These are phyloP conservation scores for Ascaphus truei DNA, from an alignment of 2,113 vertebrate genomes.

Conservation along the genomic window DNA sequence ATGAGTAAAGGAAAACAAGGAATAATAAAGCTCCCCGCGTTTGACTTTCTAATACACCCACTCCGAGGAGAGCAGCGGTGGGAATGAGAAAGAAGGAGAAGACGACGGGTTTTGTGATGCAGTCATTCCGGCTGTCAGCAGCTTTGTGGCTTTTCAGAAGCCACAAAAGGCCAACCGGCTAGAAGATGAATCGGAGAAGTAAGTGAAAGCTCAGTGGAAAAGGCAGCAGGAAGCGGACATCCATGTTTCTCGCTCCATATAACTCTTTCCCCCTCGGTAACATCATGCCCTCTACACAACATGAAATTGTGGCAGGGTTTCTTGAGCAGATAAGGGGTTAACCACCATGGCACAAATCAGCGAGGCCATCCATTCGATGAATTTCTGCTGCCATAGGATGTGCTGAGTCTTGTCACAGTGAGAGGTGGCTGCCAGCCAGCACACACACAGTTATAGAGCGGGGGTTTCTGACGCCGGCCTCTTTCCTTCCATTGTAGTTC, in stretches of 20 bases:
- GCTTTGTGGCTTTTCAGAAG: slow-evolving; percentile 47
- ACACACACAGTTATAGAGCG: too few species aligned
- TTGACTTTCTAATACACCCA: slow-evolving; percentile 48
- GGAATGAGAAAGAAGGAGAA: slow-evolving; percentile 42
- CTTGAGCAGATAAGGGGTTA: slow-evolving; percentile 35
- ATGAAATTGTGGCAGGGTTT: neutral
- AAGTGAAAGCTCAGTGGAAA: slow-evolving; percentile 32
- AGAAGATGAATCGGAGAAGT: slow-evolving; percentile 50
- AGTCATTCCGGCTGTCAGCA: slow-evolving; percentile 50
- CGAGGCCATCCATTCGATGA: slow-evolving; percentile 22
- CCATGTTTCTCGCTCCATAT: slow-evolving; percentile 41
- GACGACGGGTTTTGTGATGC: slow-evolving; percentile 35
- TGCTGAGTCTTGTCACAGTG: too few species aligned
- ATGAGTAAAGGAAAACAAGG: slow-evolving; percentile 16
- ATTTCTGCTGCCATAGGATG: slow-evolving; percentile 15
- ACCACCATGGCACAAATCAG: slow-evolving; percentile 19
- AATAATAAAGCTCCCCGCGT: slow-evolving; percentile 9
- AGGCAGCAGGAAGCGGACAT: slow-evolving; percentile 40
- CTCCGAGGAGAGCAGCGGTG: slow-evolving; percentile 37
- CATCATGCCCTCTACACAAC: slow-evolving; percentile 42
- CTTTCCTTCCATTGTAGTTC: too few species aligned
- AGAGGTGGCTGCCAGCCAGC: too few species aligned
- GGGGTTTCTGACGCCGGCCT: too few species aligned
- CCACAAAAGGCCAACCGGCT: slow-evolving; percentile 46
- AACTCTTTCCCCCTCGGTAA: slow-evolving; percentile 52